Conservation (phyloP, 2,797 vertebrate species). For the Aphelocoma californica region DNA sequence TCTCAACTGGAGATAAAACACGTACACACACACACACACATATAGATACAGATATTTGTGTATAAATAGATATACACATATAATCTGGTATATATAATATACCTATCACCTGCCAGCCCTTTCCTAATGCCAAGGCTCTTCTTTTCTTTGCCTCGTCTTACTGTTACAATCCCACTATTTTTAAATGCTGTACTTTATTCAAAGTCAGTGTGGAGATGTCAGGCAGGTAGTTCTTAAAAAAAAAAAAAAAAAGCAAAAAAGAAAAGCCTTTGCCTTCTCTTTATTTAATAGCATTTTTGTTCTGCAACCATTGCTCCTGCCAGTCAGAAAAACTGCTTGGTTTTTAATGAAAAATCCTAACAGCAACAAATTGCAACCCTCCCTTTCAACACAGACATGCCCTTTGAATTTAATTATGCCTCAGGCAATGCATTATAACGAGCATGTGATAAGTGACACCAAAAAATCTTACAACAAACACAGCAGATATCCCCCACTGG, state of each 20-base stretch:
- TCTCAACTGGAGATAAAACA: neutral
- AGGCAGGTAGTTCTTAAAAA: neutral
- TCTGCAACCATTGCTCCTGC: slow-evolving; percentile 11
- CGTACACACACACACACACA: rapidly evolving
- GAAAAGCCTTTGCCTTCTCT: neutral
- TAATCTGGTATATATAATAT: neutral
- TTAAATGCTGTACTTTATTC: slow-evolving; percentile 29
- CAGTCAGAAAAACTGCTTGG: slow-evolving; percentile 18
- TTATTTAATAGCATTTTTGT: slow-evolving; percentile 20
- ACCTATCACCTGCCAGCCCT: neutral
- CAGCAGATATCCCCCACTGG: neutral
- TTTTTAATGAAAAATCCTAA: slow-evolving; percentile 55
- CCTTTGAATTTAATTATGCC: slow-evolving; percentile 62
- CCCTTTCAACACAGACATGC: slow-evolving; percentile 26
- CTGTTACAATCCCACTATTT: neutral
- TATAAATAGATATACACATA: neutral
- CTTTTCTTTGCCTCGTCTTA: neutral
- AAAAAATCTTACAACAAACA: slow-evolving; percentile 21
- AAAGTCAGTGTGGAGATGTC: slow-evolving; percentile 3
- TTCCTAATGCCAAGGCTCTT: neutral
- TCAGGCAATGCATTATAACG: slow-evolving; percentile 28
- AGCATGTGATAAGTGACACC: slow-evolving; percentile 18
- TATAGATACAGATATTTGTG: neutral
- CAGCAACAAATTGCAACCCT: slow-evolving; percentile 46
- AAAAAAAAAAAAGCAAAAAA: neutral